Percentiles rank a stretch among this genome's conserved stretches.
Evolutionary conservation across 2,113 vertebrate species (phyloP).

Genomic region (Paracyprichromis sp.): DNA sequence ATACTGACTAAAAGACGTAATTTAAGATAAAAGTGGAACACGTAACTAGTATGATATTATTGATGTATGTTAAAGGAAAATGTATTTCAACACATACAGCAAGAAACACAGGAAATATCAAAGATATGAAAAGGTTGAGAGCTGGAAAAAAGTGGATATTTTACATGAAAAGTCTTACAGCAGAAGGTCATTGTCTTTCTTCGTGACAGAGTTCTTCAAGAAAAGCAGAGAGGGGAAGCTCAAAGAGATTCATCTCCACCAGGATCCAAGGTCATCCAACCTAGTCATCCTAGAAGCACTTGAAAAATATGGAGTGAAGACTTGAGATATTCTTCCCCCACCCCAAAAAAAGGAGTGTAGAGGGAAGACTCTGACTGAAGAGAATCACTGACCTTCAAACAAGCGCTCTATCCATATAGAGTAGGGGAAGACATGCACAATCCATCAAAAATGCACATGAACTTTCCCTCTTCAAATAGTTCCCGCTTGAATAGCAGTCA

Average conservation of each 20-base stretch:
- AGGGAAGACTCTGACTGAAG: constrained; percentile 57
- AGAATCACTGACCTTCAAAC: constrained; percentile 74
- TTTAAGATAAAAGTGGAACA: background rate
- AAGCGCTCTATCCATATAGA: constrained; percentile 72
- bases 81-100: background rate
- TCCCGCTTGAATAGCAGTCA: constrained; percentile 69
- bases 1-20: background rate
- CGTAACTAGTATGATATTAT: background rate
- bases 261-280: constrained; percentile 62
- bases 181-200: constrained; percentile 52
- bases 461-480: constrained; percentile 73
- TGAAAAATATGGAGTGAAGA: constrained; percentile 62
- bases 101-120: constrained; percentile 12
- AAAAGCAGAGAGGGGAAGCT: constrained; percentile 26
- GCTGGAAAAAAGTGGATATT: constrained; percentile 33
- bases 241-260: constrained; percentile 58
- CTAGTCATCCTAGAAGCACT: constrained; percentile 61
- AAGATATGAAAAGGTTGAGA: constrained; percentile 25
- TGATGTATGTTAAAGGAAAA: background rate
- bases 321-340: constrained; percentile 46
- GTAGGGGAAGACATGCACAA: constrained; percentile 66
- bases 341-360: constrained; percentile 27
- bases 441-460: constrained; percentile 76
- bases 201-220: constrained; percentile 41
- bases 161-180: constrained; percentile 45